These are phyloP conservation scores for Parauchenoglanis ngamensis DNA, from an alignment of 2,797 vertebrate genomes.

Conservation along the genomic window DNA sequence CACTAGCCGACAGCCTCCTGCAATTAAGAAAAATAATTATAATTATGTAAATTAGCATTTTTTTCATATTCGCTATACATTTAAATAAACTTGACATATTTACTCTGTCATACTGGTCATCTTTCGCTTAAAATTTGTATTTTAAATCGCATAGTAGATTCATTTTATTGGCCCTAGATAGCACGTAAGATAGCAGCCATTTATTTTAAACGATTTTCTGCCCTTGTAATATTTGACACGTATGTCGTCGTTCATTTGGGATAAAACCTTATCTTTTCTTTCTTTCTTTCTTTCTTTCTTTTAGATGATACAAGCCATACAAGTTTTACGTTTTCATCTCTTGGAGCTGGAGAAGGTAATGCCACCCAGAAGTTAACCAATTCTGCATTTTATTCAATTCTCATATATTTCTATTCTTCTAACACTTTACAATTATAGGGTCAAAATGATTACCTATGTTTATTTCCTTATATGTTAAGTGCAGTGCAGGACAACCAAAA, in stretches of 20 bases:
- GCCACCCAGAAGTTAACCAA: constrained; percentile 55
- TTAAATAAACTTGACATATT: constrained; percentile 1
- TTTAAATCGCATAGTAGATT: background rate
- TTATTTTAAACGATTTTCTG: constrained; percentile 5
- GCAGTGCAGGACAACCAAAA: constrained; percentile 88
- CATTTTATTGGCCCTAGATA: background rate
- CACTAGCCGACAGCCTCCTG: background rate
- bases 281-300: constrained; percentile 59
- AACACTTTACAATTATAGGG: constrained; percentile 89
- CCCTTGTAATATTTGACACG: background rate
- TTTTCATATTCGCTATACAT: background rate
- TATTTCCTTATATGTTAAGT: constrained; percentile 94
- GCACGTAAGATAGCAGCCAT: background rate
- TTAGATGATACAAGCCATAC: constrained; percentile 99
- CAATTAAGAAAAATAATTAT: background rate
- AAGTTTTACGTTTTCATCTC: constrained; percentile 99
- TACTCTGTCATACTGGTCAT: background rate
- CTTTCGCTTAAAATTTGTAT: background rate
- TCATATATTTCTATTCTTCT: constrained; percentile 92
- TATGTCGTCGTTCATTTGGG: constrained; percentile 1
- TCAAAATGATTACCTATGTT: constrained; percentile 92
- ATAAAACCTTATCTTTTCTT: background rate
- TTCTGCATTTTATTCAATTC: constrained; percentile 73
- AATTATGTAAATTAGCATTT: background rate
- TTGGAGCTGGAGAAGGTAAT: constrained; percentile 99